A percentile compares a stretch with the other conserved stretches of the same genome.
Evolutionary conservation across 1,140 invertebrate genomes (phyloP).

Genomic region (Babylonia areolata): DNA sequence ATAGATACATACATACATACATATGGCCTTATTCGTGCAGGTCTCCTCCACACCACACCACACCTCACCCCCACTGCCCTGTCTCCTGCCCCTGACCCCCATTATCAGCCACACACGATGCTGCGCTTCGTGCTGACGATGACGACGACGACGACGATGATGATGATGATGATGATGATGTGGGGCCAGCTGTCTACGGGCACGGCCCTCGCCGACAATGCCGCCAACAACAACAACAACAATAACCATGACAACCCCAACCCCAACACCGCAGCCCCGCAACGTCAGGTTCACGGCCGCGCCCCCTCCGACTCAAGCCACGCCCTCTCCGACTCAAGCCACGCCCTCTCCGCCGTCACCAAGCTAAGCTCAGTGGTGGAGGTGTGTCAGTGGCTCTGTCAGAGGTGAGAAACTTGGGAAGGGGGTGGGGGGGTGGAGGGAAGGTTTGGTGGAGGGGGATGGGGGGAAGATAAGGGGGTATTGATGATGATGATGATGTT

Average conservation of each 20-base stretch:
- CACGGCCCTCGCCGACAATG: not conserved
- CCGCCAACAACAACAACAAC: constrained; percentile 12
- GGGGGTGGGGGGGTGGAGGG: not conserved
- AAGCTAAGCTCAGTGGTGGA: constrained; percentile 10
- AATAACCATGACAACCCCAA: not conserved
- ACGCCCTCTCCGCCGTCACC: not conserved
- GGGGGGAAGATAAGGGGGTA: not conserved
- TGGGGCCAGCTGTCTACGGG: not conserved
- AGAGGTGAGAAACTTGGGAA: not conserved
- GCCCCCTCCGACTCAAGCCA: not conserved
- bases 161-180: not conserved
- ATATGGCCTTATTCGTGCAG: too few species aligned
- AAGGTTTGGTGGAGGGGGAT: not conserved
- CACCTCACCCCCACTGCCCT: not conserved
- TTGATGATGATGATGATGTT: not conserved
- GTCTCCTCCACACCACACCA: not conserved
- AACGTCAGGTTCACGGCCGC: too few species aligned
- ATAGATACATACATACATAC: too few species aligned
- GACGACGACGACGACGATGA: not conserved
- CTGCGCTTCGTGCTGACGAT: not conserved
- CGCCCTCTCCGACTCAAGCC: too few species aligned
- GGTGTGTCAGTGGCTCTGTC: constrained; percentile 25
- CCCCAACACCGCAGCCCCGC: not conserved
- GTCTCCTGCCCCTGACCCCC: not conserved
- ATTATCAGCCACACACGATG: not conserved